Evolutionary conservation across 2,888 invertebrate genomes (phyloP), one percentile per base, ranked within the genome.

Genomic region (Agriopis leucophaearia): DNA sequence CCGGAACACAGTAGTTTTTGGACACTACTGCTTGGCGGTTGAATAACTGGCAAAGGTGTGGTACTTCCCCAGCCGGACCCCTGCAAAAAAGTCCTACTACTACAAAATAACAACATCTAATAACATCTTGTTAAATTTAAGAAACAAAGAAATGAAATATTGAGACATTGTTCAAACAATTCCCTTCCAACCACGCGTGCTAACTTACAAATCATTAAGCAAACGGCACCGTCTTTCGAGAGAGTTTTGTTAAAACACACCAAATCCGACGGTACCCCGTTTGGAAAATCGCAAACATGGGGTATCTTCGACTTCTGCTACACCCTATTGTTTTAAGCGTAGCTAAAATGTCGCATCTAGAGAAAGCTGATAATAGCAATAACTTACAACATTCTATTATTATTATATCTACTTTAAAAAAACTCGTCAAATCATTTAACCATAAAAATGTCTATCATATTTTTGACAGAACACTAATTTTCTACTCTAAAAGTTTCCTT

Each of bases 291-390:
- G 73, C 74, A 74, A 76, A 75, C 80, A 81, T 74, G 76, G 80
- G 78, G 79, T 68, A 75, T 77, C 77, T 77, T 79, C 76, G 74
- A 75, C 69, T 73, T 74, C 62, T 69, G 67, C 52, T 73, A 70
- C 71, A 68, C 82, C 74, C 82, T 81, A 78, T 86, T 85, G 85
- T 86, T 78, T 52, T 13, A 69, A 27, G 18, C 40, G 61, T 15
- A 12, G n/a, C n/a, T 69, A 69, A 69, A 62, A 69, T 69, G 69
- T 2, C 27, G 62, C 69, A 27, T 42, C 13, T n/a, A 4, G 18
- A 13, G 4, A 47, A 47, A 47, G 9, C 27, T 27, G 27, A 4
- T 27, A 27, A 27, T 27, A 27, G 27, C 27, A 27, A 27, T 27
- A 27, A 27, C 3, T 27, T 3, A 3, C 3, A 27, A 38, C 8